phyloP scores from a whole-genome alignment of 2,113 vertebrate genomes.

The Spea multiplicata region DNA sequence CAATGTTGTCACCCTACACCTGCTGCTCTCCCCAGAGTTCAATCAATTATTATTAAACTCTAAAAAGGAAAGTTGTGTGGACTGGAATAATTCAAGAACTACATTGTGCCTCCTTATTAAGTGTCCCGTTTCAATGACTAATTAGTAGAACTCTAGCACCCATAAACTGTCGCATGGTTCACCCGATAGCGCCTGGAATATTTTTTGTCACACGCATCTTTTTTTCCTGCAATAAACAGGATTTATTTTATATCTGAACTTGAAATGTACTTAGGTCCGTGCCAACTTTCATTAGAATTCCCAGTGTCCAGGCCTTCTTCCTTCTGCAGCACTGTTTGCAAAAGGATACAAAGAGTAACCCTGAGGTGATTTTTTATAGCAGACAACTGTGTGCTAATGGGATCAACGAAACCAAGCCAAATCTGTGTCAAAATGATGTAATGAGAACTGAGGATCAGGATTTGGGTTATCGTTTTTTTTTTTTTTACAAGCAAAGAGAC shows the following conservation, averaged over 20 bases:
- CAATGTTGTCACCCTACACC: too few species aligned
- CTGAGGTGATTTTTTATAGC: slow-evolving; percentile 30
- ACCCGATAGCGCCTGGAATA: background rate
- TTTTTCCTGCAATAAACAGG: slow-evolving; percentile 3
- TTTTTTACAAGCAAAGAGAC: slow-evolving; percentile 15
- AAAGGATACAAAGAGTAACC: slow-evolving; percentile 20
- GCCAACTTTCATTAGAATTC: slow-evolving; percentile 32
- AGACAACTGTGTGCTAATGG: slow-evolving; percentile 31
- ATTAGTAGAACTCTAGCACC: background rate
- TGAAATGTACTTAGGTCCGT: slow-evolving; percentile 1
- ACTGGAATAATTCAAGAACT: too few species aligned
- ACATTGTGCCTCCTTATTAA: too few species aligned
- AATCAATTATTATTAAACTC: too few species aligned
- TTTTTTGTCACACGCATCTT: slow-evolving; percentile 6
- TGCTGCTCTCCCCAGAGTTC: too few species aligned
- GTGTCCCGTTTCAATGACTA: too few species aligned
- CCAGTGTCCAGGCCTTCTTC: slow-evolving; percentile 26
- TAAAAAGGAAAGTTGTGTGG: too few species aligned
- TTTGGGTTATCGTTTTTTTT: slow-evolving; percentile 18
- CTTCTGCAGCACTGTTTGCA: slow-evolving; percentile 10
- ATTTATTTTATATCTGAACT: slow-evolving; percentile 16
- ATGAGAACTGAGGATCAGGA: slow-evolving; percentile 24
- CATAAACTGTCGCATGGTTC: background rate
- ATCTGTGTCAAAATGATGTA: slow-evolving; percentile 35
- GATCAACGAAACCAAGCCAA: slow-evolving; percentile 26